Percentiles rank a stretch among this genome's conserved stretches.
These are phyloP conservation scores for Galaxias olidus DNA, from an alignment of 2,797 vertebrate species.

Conservation along the genomic window DNA sequence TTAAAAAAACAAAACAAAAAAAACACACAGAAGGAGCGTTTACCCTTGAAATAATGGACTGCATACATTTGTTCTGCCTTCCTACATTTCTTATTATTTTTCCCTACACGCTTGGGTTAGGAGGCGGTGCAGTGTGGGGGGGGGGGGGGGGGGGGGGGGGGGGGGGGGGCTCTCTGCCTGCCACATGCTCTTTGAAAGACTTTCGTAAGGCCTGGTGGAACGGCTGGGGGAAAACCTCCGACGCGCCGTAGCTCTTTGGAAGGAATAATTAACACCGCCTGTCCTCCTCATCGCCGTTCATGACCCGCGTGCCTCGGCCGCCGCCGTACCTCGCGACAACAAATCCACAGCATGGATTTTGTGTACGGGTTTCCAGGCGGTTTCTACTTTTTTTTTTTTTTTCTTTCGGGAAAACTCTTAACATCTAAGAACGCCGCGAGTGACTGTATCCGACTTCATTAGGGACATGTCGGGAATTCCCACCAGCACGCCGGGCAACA, in stretches of 20 bases:
- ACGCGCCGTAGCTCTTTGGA: not conserved
- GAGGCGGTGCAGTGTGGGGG: not conserved
- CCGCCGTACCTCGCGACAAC: no score
- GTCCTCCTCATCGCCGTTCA: no score
- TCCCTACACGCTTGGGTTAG: slow-evolving; percentile 37
- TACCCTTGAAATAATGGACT: slow-evolving; percentile 65
- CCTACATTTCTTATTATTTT: slow-evolving; percentile 68
- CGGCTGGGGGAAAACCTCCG: not conserved
- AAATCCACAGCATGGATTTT: no score
- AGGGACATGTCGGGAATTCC: no score
- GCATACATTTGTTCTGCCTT: slow-evolving; percentile 69
- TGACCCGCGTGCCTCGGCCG: no score
- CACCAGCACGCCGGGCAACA: no score
- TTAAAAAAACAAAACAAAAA: slow-evolving; percentile 49
- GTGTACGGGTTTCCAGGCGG: no score
- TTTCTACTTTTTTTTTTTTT: no score
- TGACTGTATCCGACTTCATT: no score
- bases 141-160: not conserved
- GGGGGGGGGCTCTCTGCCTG: slow-evolving; percentile 20
- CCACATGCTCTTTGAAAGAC: slow-evolving; percentile 27
- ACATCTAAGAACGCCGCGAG: no score
- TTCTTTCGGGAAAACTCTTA: no score
- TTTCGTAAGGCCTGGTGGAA: slow-evolving; percentile 37
- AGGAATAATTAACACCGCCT: no score
- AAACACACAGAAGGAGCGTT: slow-evolving; percentile 50